A percentile compares a stretch with the other conserved stretches of the same genome.
Conservation (phyloP, 2,113 vertebrate genomes). For the Nothobranchius furzeri region DNA sequence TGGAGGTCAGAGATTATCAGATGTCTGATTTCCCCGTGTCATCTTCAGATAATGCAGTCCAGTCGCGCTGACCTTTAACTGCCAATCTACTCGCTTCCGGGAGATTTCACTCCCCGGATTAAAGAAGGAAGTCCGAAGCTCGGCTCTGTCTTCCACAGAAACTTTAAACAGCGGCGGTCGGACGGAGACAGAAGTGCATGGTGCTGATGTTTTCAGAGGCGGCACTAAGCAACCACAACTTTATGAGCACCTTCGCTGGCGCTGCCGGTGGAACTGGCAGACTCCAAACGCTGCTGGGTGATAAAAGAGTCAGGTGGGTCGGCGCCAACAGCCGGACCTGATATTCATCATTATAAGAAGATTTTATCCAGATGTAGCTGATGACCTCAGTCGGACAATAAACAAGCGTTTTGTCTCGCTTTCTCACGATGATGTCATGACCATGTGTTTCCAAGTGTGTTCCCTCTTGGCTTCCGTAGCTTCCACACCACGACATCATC, state of each 20-base stretch:
- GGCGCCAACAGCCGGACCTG: no score
- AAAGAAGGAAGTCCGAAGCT: neutral
- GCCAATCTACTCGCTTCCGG: neutral
- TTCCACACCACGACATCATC: no score
- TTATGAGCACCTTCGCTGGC: neutral
- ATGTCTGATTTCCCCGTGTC: conserved; percentile 14
- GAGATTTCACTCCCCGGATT: neutral
- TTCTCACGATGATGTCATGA: no score
- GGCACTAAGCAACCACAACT: neutral
- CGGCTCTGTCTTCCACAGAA: neutral
- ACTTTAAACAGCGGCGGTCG: neutral
- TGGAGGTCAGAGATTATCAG: conserved; percentile 25
- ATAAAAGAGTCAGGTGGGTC: neutral
- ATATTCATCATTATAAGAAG: no score
- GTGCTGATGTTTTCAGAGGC: neutral
- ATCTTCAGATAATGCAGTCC: neutral
- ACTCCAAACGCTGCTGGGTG: no score
- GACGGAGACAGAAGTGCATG: neutral
- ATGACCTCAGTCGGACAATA: no score
- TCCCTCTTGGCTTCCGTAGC: no score
- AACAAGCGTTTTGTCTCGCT: no score
- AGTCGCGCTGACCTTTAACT: conserved; percentile 2
- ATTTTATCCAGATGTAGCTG: no score
- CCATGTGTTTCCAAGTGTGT: no score
- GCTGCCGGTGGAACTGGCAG: neutral